Evolutionary conservation across 2,113 vertebrate genomes (phyloP).

Genomic region (Myrmecophaga tridactyla): DNA sequence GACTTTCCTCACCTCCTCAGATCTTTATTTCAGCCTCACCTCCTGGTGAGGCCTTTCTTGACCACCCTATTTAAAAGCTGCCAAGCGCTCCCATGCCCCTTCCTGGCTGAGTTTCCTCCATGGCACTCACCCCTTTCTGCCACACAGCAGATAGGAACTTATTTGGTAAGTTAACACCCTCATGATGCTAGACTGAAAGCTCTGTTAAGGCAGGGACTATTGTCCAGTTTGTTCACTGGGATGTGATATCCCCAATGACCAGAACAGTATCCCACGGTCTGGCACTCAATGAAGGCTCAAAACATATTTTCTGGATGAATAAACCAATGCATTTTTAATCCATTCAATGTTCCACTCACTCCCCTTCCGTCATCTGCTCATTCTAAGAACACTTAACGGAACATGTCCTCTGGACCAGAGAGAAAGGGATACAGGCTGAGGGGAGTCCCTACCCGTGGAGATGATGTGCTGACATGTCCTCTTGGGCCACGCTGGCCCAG

Average conservation of each 20-base stretch:
- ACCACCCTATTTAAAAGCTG: not conserved
- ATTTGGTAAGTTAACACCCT: not conserved
- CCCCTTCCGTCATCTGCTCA: not conserved
- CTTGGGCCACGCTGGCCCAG: not conserved
- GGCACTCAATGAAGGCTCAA: not conserved
- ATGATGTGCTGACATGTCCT: not conserved
- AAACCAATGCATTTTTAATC: not conserved
- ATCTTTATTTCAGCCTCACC: not conserved
- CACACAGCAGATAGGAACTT: rapidly evolving
- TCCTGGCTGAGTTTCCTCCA: not conserved
- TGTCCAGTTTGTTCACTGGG: not conserved
- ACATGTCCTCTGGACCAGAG: not conserved
- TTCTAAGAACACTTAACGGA: not conserved
- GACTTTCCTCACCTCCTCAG: not conserved
- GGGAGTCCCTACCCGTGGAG: not conserved
- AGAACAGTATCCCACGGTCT: not conserved
- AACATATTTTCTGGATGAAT: not conserved
- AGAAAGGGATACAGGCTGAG: not conserved
- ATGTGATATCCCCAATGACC: not conserved
- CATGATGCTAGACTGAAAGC: not conserved
- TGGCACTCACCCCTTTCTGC: not conserved
- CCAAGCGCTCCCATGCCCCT: not conserved
- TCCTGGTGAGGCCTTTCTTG: not conserved
- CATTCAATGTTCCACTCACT: not conserved
- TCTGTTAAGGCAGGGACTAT: not conserved